Evolutionary conservation across 1,140 invertebrate genomes (phyloP), one percentile per base, ranked within the genome.

Genomic region (Drosophila sp.): DNA sequence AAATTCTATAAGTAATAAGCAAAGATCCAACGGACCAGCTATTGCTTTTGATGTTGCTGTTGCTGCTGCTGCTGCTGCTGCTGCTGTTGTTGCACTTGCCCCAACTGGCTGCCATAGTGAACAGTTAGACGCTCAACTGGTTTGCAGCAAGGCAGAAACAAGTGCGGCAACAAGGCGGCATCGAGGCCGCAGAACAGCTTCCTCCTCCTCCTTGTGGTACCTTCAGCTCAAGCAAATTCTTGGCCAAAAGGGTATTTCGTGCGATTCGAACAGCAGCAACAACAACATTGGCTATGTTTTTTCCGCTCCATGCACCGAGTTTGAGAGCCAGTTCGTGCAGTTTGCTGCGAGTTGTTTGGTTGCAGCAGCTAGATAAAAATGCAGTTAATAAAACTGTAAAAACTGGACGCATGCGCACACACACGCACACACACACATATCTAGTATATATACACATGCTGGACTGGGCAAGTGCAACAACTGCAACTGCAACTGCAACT

Each of bases 341-440:
- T 73, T 80, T 80, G 58, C 54, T 54, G 63, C 56, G 53, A 64
- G 76, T 70, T 76, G 46, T 58, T 71, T 71, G 51, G 74, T 32
- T 54, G 46, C 72, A 65, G 46, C 72, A 65, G 75, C 83, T 80
- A 89, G 83, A 89, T 89, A 89, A 83, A 89, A 89, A 89, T 89
- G 83, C 83, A 89, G 83, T 89, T 89, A 89, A 89, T 89, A 89
- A 89, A 89, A 89, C 83, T 89, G 83, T 89, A 89, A 89, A 89
- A 89, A 89, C 83, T 89, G 83, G 83, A 89, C 83, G 83, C 83
- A 89, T 89, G 80, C 80, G 80, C 80, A 84, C 66, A 70, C 76
- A 76, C 73, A 71, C 41, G 62, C 36, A 64, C 40, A 54, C 62
- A 64, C 18, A 56, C 18, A 41, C 41, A 54, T 53, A 64, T 14